These are phyloP conservation scores for Calypte anna DNA, from an alignment of 2,113 vertebrate species.

Conservation along the genomic window DNA sequence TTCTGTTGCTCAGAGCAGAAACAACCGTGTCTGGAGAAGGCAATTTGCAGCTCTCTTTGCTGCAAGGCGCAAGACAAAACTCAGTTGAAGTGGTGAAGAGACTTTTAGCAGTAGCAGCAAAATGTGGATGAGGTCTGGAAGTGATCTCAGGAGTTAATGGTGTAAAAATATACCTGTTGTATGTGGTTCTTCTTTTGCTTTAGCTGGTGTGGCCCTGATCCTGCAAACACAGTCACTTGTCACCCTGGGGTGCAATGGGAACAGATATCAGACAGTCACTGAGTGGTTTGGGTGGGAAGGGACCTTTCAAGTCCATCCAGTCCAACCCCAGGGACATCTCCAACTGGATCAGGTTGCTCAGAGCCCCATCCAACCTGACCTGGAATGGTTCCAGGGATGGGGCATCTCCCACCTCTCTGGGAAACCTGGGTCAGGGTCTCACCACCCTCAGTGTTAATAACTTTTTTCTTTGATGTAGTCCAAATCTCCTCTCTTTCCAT, in stretches of 20 bases:
- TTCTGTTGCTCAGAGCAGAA: slow-evolving; percentile 1
- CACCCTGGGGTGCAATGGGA: neutral
- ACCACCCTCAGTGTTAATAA: accelerated
- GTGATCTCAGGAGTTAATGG: neutral
- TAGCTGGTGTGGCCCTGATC: neutral
- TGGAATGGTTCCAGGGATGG: neutral
- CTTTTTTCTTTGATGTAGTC: neutral
- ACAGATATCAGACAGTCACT: accelerated
- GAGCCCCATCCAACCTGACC: accelerated
- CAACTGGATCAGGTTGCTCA: accelerated
- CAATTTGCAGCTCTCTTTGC: neutral
- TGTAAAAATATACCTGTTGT: neutral
- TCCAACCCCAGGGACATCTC: neutral
- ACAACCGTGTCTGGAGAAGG: neutral
- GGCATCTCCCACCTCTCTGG: neutral
- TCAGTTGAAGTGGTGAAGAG: neutral
- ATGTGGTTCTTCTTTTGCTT: neutral
- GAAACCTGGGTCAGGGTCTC: accelerated
- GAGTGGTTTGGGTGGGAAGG: neutral
- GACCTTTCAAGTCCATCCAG: accelerated
- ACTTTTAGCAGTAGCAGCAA: neutral
- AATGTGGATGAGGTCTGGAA: neutral
- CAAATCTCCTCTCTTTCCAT: neutral
- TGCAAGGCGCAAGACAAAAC: neutral
- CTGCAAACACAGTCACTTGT: neutral